Base-by-base conservation (phyloP, 2,113 vertebrate genomes). In the Caracal caracal region DNA sequence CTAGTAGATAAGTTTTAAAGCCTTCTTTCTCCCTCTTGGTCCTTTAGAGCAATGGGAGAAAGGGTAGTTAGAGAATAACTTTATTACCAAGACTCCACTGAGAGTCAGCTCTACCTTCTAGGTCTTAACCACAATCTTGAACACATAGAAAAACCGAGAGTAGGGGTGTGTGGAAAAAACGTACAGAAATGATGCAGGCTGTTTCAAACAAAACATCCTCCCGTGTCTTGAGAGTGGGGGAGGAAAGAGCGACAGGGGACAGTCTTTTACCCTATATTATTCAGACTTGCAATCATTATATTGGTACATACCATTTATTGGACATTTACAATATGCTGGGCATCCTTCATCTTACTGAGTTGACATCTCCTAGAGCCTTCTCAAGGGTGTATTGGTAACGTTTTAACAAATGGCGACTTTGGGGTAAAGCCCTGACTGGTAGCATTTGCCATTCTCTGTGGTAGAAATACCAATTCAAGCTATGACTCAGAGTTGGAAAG, bases 131-230 rank as follows among this genome's bases (percentile, higher is more conserved):
- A 90, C 70, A 70, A n/a, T 30, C 53, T 47, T 73, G 43, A 90
- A 92, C 81, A 82, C 8, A n/a, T 30, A 56, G 70, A 79, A 92
- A 94, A 76, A 28, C 5, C 53, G 86, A 93, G 30, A 83, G 10
- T 8, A 56, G 5, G 8, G 6, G 4, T 78, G 10, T 59, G 12
- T 28, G 11, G n/a, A 13, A n/a, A 66, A 71, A 84, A 49, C 3
- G 24, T 66, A 83, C 12, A 82, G 78, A 91, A 95, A 93, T 24
- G 49, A 93, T 65, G 26, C 0, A 43, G 71, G 30, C 37, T 93
- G 30, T 73, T 93, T 89, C 35, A 88, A 76, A 82, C 15, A 76
- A 88, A 96, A 76, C 49, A 78, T 71, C 37, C 17, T 82, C 40
- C 43, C 22, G 17, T 16, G 47, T 86, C 37, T 78, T 83, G 81